A percentile compares a stretch with the other conserved stretches of the same genome.
phyloP scores from a whole-genome alignment of 1,140 invertebrate species.

The Drosophila bocqueti region DNA sequence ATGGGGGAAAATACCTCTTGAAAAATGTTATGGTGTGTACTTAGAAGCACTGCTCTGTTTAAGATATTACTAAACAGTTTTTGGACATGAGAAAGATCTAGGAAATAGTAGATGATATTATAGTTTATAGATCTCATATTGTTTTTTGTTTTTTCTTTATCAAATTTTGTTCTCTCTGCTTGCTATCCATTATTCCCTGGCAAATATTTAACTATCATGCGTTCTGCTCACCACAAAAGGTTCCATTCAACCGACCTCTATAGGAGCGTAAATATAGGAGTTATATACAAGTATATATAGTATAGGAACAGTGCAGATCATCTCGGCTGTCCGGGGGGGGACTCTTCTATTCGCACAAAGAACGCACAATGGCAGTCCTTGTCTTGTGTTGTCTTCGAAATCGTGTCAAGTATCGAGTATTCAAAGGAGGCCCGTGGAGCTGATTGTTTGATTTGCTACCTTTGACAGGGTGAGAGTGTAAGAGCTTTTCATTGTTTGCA shows the following conservation, averaged over 20 bases:
- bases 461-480: slow-evolving; percentile 18
- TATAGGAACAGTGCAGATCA: slow-evolving; percentile 30
- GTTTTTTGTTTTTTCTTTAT: background rate
- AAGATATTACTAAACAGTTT: background rate
- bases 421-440: slow-evolving; percentile 30
- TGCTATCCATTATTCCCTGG: slow-evolving; percentile 22
- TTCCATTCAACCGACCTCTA: slow-evolving; percentile 54
- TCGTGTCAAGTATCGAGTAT: slow-evolving; percentile 77
- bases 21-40: background rate
- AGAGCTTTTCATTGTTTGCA: slow-evolving; percentile 75
- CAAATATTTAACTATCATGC: slow-evolving; percentile 68
- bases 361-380: slow-evolving; percentile 72
- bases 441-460: slow-evolving; percentile 69
- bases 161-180: background rate
- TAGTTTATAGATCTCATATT: background rate
- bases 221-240: slow-evolving; percentile 46
- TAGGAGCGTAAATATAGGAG: slow-evolving; percentile 4
- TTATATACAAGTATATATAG: slow-evolving; percentile 11
- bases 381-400: slow-evolving; percentile 59
- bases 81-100: background rate
- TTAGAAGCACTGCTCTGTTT: too few species aligned
- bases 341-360: slow-evolving; percentile 42
- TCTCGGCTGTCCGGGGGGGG: slow-evolving; percentile 19
- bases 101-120: background rate
- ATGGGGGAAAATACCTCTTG: background rate